phyloP scores from a whole-genome alignment of 1,140 invertebrate species.

The Drosophila novamexicana region DNA sequence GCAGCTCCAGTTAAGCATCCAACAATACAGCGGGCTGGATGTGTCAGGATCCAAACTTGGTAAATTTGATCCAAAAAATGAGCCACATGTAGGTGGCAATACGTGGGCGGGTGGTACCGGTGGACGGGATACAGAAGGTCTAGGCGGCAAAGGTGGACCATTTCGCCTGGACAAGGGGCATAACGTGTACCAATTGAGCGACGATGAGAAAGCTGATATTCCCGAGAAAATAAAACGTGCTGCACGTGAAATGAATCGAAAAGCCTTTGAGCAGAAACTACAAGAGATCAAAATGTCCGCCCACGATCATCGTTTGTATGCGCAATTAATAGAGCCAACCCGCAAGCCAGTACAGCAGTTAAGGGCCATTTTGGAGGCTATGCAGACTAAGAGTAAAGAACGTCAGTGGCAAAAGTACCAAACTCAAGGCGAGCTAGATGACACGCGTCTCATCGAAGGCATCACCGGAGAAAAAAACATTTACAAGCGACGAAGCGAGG shows the following conservation, averaged over 20 bases:
- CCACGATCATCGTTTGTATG: slow-evolving; percentile 95
- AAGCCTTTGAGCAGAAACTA: slow-evolving; percentile 94
- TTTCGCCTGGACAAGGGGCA: slow-evolving; percentile 97
- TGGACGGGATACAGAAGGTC: slow-evolving; percentile 95
- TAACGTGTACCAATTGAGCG: slow-evolving; percentile 94
- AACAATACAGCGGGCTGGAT: slow-evolving; percentile 89
- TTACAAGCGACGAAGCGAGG: slow-evolving; percentile 92
- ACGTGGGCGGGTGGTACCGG: slow-evolving; percentile 98
- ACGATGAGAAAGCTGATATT: slow-evolving; percentile 95
- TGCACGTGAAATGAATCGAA: slow-evolving; percentile 96
- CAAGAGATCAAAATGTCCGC: slow-evolving; percentile 97
- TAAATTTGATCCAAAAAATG: slow-evolving; percentile 94
- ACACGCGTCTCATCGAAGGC: slow-evolving; percentile 97
- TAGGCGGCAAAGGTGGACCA: slow-evolving; percentile 96
- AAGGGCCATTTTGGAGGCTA: slow-evolving; percentile 88
- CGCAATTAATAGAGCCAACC: slow-evolving; percentile 92
- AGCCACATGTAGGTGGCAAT: slow-evolving; percentile 97
- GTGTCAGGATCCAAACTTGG: slow-evolving; percentile 95
- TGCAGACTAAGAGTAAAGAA: slow-evolving; percentile 97
- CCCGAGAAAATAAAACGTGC: slow-evolving; percentile 95
- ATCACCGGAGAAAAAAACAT: slow-evolving; percentile 96
- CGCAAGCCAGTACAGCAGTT: slow-evolving; percentile 89
- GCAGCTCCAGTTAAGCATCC: slow-evolving; percentile 90
- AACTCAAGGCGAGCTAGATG: slow-evolving; percentile 97
- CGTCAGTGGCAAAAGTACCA: slow-evolving; percentile 96